phyloP scores from a whole-genome alignment of 2,888 invertebrate species.

The Saturnia japonica region DNA sequence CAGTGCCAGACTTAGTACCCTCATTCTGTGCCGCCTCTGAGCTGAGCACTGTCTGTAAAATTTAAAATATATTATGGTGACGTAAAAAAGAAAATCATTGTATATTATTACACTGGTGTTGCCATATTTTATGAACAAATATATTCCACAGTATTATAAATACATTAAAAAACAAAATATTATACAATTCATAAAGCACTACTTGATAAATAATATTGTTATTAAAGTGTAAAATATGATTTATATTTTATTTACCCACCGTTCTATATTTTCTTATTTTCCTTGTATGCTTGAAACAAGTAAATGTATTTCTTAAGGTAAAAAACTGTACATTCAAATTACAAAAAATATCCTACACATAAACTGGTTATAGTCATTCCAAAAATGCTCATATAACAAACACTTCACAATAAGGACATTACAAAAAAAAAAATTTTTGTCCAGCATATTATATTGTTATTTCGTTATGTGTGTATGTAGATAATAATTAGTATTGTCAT shows the following conservation, averaged over 20 bases:
- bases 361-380: no score
- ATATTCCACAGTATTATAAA: neutral
- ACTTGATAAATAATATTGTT: neutral
- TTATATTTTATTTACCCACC: slow-evolving; percentile 45
- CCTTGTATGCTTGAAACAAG: slow-evolving; percentile 61
- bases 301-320: neutral
- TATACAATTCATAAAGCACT: neutral
- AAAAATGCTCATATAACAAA: no score
- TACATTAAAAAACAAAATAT: neutral
- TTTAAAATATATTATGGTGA: neutral
- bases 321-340: neutral
- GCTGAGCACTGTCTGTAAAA: slow-evolving; percentile 45
- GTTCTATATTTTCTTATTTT: slow-evolving; percentile 62
- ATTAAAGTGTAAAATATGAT: neutral
- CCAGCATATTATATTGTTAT: no score
- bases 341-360: neutral
- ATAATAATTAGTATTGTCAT: no score
- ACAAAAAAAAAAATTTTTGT: no score
- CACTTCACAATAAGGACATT: no score
- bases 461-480: no score
- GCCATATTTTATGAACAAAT: no score
- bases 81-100: neutral
- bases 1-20: slow-evolving; percentile 4
- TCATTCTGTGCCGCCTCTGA: slow-evolving; percentile 14
- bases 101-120: no score